Conservation (phyloP, 2,888 invertebrate genomes). For the Rhagium mordax region DNA sequence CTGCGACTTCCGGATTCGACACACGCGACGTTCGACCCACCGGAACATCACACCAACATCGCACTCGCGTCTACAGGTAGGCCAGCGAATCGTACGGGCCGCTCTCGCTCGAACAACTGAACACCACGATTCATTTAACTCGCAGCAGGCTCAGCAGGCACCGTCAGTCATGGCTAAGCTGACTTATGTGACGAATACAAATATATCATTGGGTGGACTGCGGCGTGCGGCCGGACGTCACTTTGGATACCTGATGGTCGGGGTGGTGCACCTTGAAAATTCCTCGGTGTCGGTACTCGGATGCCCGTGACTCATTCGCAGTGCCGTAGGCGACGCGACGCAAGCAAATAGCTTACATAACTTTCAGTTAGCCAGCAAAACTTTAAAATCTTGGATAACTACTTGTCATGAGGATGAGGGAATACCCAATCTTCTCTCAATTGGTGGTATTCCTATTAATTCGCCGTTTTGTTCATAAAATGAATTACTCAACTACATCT, state of each 20-base stretch:
- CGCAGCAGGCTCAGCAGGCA: slow-evolving; percentile 15
- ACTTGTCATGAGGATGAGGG: too few species aligned
- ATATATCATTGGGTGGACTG: slow-evolving; percentile 58
- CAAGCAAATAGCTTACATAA: neutral
- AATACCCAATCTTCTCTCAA: too few species aligned
- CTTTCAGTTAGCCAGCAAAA: neutral
- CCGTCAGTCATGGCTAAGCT: slow-evolving; percentile 59
- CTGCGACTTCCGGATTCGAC: slow-evolving; percentile 29
- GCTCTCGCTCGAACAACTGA: slow-evolving; percentile 64
- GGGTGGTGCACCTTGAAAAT: slow-evolving; percentile 14
- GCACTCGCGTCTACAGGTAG: slow-evolving; percentile 41
- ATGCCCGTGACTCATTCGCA: neutral
- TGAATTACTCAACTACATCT: too few species aligned
- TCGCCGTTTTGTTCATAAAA: too few species aligned
- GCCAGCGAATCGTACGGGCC: slow-evolving; percentile 56
- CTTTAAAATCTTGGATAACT: neutral
- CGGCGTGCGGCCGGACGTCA: slow-evolving; percentile 55
- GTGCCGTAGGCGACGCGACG: neutral
- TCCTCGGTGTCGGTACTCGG: neutral
- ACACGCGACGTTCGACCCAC: slow-evolving; percentile 36
- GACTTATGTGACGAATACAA: slow-evolving; percentile 66
- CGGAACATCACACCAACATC: slow-evolving; percentile 40
- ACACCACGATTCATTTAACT: slow-evolving; percentile 64
- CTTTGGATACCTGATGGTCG: slow-evolving; percentile 6
- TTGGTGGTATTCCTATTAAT: too few species aligned